Conservation (phyloP, 2,113 vertebrate genomes). For the Ranitomeya imitator region DNA sequence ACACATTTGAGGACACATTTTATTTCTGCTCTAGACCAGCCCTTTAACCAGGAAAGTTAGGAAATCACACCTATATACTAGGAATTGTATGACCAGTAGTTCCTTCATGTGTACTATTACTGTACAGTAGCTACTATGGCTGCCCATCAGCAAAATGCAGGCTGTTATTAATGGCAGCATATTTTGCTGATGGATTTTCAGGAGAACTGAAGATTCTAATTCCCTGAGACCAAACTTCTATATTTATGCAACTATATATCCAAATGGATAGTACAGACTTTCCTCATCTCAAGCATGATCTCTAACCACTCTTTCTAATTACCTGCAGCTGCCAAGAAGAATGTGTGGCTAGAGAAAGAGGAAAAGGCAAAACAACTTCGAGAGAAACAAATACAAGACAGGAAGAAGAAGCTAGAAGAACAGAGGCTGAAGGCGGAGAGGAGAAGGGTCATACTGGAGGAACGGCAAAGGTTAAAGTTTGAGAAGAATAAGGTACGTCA, state of each 20-base stretch:
- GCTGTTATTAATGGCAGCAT: too few relatives aligned
- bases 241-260: background rate
- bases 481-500: conserved; percentile 91
- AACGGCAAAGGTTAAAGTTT: conserved; percentile 90
- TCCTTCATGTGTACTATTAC: background rate
- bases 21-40: too few relatives aligned
- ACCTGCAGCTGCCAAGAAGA: conserved; percentile 86
- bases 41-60: background rate
- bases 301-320: background rate
- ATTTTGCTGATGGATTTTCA: background rate
- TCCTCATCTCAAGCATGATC: too few relatives aligned
- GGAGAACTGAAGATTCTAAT: background rate
- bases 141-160: background rate
- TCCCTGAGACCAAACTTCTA: too few relatives aligned
- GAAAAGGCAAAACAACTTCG: conserved; percentile 86
- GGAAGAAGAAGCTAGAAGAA: conserved; percentile 84
- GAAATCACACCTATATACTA: background rate
- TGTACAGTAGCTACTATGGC: background rate
- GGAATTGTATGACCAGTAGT: background rate
- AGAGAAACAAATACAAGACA: conserved; percentile 91
- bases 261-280: too few relatives aligned
- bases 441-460: conserved; percentile 83
- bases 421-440: conserved; percentile 88
- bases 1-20: too few relatives aligned
- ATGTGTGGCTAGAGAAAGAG: conserved; percentile 94